Base-by-base conservation (phyloP, 2,797 vertebrate species). In the Falco columbarius region DNA sequence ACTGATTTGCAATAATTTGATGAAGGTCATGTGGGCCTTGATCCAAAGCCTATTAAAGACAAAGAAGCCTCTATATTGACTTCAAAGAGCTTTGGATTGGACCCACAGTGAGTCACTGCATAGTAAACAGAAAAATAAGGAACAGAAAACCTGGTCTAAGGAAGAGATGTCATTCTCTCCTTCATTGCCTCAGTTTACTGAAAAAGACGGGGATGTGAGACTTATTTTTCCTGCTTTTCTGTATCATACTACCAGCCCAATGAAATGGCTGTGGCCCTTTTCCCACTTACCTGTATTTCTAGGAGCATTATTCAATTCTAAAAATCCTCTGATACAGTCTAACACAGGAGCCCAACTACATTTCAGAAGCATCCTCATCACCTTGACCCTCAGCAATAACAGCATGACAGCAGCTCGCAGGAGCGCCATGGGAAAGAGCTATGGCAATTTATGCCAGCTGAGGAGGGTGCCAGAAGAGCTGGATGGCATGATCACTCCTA, bases 21-120 rank as follows among this genome's bases (percentile, higher is more conserved):
- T 86, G 84, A 85, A 85, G 93, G 92, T 95, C 92, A 67, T 16
- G 63, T 42, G 38, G 71, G 81, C 71, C 88, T 80, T 68, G 56
- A 95, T 89, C 68, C 92, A 95, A 96, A 96, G 77, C 61, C 71
- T 92, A 80, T 76, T 89, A 92, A 95, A 86, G 86, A 93, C 86
- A 94, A 95, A 91, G 58, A 20, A 66, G 77, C 86, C 84, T 94
- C 95, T 89, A 89, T 82, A 76, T 52, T 76, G 94, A 96, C 94
- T 97, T 96, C 95, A 95, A 93, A 94, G 90, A 82, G 77, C 68
- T 95, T 81, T 93, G 92, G 59, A 89, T 38, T 61, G 84, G 84
- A 92, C 74, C 36, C 71, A 77, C 34, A 77, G 56, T 66, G 38
- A 89, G 87, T 58, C 61, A 62, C 79, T 72, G 15, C 71, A 90